These are phyloP conservation scores for Bombus waltoni DNA, from an alignment of 1,140 invertebrate genomes.

Conservation along the genomic window DNA sequence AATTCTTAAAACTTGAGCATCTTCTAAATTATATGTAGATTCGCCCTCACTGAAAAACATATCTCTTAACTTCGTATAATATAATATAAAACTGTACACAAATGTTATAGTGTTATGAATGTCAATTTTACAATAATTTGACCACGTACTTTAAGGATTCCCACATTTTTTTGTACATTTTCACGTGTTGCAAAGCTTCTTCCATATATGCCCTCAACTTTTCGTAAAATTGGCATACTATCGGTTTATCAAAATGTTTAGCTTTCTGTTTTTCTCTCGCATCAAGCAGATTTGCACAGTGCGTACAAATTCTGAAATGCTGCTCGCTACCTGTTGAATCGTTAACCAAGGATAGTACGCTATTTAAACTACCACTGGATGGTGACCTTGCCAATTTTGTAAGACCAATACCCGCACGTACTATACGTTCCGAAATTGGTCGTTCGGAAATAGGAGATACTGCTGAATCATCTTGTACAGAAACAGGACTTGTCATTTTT, in stretches of 20 bases:
- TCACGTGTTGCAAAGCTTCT: constrained; percentile 89
- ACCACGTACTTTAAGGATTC: constrained; percentile 85
- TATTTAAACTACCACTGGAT: constrained; percentile 82
- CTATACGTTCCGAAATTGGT: constrained; percentile 80
- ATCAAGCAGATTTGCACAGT: constrained; percentile 93
- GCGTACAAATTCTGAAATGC: constrained; percentile 90
- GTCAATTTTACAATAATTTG: neutral
- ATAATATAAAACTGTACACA: constrained; percentile 8
- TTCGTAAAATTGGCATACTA: constrained; percentile 92
- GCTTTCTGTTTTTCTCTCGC: constrained; percentile 91
- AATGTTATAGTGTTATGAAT: neutral
- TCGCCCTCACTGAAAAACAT: constrained; percentile 89
- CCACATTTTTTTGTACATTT: constrained; percentile 94
- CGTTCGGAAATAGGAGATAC: constrained; percentile 74
- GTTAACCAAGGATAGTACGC: constrained; percentile 81
- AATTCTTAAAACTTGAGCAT: constrained; percentile 91
- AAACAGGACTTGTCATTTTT: constrained; percentile 85
- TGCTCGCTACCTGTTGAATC: constrained; percentile 83
- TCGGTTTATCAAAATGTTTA: constrained; percentile 89
- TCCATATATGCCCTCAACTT: constrained; percentile 89
- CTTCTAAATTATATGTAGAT: constrained; percentile 91
- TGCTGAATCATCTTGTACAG: constrained; percentile 77
- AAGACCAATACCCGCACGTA: constrained; percentile 83
- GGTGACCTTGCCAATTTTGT: constrained; percentile 79
- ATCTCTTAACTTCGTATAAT: constrained; percentile 7